These are phyloP conservation scores for Champsocephalus esox DNA, from an alignment of 2,797 vertebrate species.

Conservation along the genomic window DNA sequence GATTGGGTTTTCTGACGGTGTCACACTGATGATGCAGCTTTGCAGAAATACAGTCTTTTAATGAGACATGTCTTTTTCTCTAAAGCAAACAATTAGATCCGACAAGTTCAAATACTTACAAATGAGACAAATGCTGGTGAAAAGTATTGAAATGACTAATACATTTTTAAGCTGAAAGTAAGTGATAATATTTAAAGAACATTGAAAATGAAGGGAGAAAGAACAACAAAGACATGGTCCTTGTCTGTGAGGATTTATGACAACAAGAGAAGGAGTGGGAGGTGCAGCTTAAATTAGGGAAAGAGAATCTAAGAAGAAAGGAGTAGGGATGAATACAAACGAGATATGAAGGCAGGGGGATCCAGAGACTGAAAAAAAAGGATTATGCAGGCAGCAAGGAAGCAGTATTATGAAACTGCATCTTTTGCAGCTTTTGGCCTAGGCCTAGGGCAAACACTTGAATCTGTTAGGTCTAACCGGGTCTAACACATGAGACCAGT, in stretches of 20 bases:
- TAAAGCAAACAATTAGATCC: neutral
- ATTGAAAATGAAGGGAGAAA: slow-evolving; percentile 8
- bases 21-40: neutral
- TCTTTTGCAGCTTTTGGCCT: slow-evolving; percentile 28
- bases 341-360: slow-evolving; percentile 30
- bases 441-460: slow-evolving; percentile 36
- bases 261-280: slow-evolving; percentile 31
- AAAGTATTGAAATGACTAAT: slow-evolving; percentile 7
- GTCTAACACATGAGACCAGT: slow-evolving; percentile 16
- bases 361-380: slow-evolving; percentile 22
- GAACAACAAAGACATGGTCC: slow-evolving; percentile 33
- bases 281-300: slow-evolving; percentile 48
- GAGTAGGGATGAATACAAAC: slow-evolving; percentile 18
- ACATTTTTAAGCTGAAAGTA: slow-evolving; percentile 10
- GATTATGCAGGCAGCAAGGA: slow-evolving; percentile 53
- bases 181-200: neutral
- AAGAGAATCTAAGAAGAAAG: slow-evolving; percentile 36
- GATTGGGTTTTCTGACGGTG: neutral
- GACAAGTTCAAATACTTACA: neutral
- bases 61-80: neutral
- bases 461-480: slow-evolving; percentile 29
- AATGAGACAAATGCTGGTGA: neutral
- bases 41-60: neutral
- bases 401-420: slow-evolving; percentile 52
- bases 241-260: slow-evolving; percentile 40